Percentiles rank a stretch among this genome's conserved stretches.
phyloP scores from a whole-genome alignment of 2,797 vertebrate genomes.

The Macropus fuliginosus region DNA sequence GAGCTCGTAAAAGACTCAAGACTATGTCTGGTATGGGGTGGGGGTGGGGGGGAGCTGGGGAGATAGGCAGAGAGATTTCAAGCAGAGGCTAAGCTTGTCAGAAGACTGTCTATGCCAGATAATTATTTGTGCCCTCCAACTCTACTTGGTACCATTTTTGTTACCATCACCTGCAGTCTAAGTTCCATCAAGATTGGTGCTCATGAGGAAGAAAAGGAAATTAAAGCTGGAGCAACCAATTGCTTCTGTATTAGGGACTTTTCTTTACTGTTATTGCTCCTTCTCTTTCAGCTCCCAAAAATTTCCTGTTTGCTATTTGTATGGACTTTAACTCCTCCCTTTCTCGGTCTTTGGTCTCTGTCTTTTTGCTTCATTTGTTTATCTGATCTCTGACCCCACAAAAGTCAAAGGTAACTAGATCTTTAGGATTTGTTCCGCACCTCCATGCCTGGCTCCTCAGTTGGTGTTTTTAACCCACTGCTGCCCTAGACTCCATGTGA shows the following conservation, averaged over 20 bases:
- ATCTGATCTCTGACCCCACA: neutral
- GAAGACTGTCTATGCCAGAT: neutral
- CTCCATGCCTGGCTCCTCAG: neutral
- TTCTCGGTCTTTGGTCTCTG: neutral
- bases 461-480: neutral
- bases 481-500: neutral
- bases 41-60: no score
- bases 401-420: neutral
- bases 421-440: neutral
- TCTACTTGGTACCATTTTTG: neutral
- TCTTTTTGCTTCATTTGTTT: neutral
- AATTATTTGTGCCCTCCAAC: neutral
- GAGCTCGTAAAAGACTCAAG: neutral
- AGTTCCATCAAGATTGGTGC: neutral
- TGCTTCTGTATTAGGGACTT: neutral
- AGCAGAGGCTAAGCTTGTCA: neutral
- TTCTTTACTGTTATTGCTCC: neutral
- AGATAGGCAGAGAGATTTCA: neutral
- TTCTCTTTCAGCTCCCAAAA: neutral
- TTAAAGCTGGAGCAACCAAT: neutral
- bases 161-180: neutral
- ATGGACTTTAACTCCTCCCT: neutral
- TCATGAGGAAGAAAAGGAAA: neutral
- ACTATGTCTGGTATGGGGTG: neutral
- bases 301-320: neutral